Evolutionary conservation across 1,140 invertebrate genomes (phyloP).

Genomic region (Venustaconcha ellipsiformis): DNA sequence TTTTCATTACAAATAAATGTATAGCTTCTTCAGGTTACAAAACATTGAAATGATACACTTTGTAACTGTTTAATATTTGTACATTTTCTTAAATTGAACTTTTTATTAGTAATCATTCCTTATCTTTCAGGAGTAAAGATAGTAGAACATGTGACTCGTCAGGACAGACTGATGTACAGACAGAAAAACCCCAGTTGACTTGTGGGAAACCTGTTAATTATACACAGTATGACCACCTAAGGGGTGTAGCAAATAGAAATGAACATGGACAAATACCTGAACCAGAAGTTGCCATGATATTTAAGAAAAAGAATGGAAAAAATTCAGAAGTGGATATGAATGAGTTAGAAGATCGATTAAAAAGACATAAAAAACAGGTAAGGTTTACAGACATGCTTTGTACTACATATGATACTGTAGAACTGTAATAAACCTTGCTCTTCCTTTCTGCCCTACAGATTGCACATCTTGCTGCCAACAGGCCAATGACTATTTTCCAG

Average conservation of each 20-base stretch:
- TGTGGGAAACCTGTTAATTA: constrained; percentile 90
- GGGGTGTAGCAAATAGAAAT: constrained; percentile 82
- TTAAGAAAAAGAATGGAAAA: constrained; percentile 78
- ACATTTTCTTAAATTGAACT: too few species aligned
- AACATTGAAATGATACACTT: too few species aligned
- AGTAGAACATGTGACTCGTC: too few species aligned
- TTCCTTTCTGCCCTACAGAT: not conserved
- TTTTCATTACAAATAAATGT: too few species aligned
- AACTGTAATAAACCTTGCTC: not conserved
- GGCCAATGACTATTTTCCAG: not conserved
- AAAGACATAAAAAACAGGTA: constrained; percentile 82
- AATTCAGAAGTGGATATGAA: constrained; percentile 82
- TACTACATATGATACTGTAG: not conserved
- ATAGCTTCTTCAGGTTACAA: too few species aligned
- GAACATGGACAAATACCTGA: constrained; percentile 78
- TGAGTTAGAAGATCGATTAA: constrained; percentile 80
- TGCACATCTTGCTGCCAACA: not conserved
- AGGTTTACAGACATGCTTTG: not conserved
- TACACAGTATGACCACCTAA: constrained; percentile 88
- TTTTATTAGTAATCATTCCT: too few species aligned
- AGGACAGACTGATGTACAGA: too few species aligned
- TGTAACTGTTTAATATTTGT: too few species aligned
- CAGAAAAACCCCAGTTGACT: constrained; percentile 73
- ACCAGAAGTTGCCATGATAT: constrained; percentile 81
- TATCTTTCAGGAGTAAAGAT: too few species aligned